Conservation (phyloP, 2,113 vertebrate species). For the Tautogolabrus adspersus region DNA sequence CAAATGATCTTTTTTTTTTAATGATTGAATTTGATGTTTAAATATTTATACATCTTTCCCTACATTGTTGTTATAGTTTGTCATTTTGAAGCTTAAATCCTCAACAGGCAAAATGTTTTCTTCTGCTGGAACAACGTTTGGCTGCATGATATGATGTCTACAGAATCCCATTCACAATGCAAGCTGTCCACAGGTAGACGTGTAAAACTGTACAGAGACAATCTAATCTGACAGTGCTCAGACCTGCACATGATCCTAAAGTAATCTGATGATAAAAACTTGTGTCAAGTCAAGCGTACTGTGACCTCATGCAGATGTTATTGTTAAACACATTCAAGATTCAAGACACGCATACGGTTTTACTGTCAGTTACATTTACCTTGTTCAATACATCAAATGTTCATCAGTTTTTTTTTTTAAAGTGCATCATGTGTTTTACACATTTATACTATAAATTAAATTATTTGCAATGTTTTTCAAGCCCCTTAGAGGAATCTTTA, state of each 20-base stretch:
- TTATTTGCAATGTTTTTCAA: no score
- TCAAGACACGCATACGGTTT: neutral
- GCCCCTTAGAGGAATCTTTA: no score
- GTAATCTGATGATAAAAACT: constrained; percentile 41
- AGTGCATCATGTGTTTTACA: no score
- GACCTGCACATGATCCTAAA: constrained; percentile 57
- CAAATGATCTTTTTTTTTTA: no score
- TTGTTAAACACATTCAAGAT: neutral
- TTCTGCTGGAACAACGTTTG: no score
- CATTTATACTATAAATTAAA: no score
- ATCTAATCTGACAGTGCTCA: constrained; percentile 42
- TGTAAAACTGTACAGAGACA: constrained; percentile 20
- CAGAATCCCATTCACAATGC: neutral
- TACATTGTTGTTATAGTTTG: no score
- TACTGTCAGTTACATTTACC: neutral
- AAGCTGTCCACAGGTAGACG: constrained; percentile 8
- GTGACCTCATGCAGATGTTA: constrained; percentile 5
- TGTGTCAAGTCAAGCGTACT: neutral
- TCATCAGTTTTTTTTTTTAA: neutral
- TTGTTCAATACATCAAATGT: neutral
- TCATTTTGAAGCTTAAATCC: no score
- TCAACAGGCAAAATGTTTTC: no score
- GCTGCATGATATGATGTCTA: no score
- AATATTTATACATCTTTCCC: no score
- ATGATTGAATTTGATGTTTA: no score